Evolutionary conservation across 2,888 invertebrate species (phyloP).

Genomic region (Archips xylosteana): DNA sequence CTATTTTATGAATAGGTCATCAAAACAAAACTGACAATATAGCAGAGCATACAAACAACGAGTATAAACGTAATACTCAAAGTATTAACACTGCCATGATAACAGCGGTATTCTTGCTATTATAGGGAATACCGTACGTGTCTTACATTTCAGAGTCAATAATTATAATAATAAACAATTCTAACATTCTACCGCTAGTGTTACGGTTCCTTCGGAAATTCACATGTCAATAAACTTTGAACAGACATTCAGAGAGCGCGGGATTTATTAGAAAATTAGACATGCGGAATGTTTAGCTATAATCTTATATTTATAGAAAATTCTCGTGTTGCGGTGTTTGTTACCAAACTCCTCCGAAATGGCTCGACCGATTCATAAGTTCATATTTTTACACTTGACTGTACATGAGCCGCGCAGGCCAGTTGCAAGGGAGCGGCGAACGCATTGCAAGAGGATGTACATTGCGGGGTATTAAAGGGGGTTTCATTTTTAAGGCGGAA

Average conservation of each 20-base stretch:
- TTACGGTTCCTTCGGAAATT: conserved; percentile 12
- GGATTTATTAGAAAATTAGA: not conserved
- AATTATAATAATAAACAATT: conserved; percentile 21
- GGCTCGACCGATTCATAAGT: not conserved
- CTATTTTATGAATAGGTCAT: not conserved
- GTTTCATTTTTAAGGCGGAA: too few relatives aligned
- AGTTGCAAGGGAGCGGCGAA: too few relatives aligned
- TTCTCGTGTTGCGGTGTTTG: too few relatives aligned
- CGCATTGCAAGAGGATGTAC: too few relatives aligned
- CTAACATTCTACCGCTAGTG: conserved; percentile 13
- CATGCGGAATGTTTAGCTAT: not conserved
- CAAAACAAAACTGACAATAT: conserved; percentile 1
- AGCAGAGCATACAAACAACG: not conserved
- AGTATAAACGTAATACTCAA: not conserved
- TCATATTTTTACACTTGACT: too few relatives aligned
- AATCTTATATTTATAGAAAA: too few relatives aligned
- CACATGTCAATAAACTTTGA: conserved; percentile 22
- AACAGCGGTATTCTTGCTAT: not conserved
- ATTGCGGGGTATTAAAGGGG: too few relatives aligned
- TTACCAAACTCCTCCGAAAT: too few relatives aligned
- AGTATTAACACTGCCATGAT: conserved; percentile 5
- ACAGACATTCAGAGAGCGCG: not conserved
- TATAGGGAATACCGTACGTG: conserved; percentile 15
- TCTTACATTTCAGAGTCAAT: conserved; percentile 9
- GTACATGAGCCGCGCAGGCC: too few relatives aligned